A percentile compares a stretch with the other conserved stretches of the same genome.
These are phyloP conservation scores for Agonopterix subpropinquella DNA, from an alignment of 2,888 invertebrate species.

Conservation along the genomic window DNA sequence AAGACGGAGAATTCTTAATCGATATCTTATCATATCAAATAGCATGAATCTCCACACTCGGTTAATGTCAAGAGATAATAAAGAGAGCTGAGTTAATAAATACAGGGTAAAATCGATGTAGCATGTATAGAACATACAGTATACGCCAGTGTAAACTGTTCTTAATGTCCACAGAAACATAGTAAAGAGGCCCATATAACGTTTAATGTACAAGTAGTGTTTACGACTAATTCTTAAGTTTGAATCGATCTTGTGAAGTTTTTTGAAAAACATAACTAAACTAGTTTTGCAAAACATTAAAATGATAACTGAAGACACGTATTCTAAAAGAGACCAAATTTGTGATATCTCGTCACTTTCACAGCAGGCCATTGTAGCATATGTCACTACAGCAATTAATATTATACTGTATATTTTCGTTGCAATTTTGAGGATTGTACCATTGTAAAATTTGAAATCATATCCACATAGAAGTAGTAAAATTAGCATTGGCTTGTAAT, in stretches of 20 bases:
- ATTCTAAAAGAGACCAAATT: conserved; percentile 48
- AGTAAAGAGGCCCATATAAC: conserved; percentile 10
- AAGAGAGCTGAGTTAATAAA: conserved; percentile 35
- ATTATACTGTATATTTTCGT: conserved; percentile 33
- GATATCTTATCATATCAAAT: conserved; percentile 44
- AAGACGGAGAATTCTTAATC: conserved; percentile 41
- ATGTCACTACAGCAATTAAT: conserved; percentile 26
- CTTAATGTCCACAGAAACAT: conserved; percentile 36
- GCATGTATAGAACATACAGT: conserved; percentile 33
- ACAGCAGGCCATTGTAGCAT: conserved; percentile 37
- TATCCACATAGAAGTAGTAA: conserved; percentile 45
- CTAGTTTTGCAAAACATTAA: conserved; percentile 38
- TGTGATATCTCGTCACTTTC: conserved; percentile 26
- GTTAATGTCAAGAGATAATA: conserved; percentile 49
- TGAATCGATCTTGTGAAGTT: conserved; percentile 33
- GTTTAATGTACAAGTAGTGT: conserved; percentile 31
- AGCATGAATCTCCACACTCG: conserved; percentile 54
- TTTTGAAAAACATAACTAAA: conserved; percentile 29
- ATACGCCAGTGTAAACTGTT: conserved; percentile 30
- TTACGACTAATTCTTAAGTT: conserved; percentile 38
- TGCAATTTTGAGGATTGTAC: conserved; percentile 16
- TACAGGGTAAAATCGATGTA: conserved; percentile 27
- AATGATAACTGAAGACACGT: conserved; percentile 30
- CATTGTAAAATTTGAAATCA: conserved; percentile 39
- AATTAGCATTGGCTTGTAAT: conserved; percentile 36